Evolutionary conservation across 2,797 vertebrate species (phyloP).

Genomic region (Dicrostonyx torquatus): DNA sequence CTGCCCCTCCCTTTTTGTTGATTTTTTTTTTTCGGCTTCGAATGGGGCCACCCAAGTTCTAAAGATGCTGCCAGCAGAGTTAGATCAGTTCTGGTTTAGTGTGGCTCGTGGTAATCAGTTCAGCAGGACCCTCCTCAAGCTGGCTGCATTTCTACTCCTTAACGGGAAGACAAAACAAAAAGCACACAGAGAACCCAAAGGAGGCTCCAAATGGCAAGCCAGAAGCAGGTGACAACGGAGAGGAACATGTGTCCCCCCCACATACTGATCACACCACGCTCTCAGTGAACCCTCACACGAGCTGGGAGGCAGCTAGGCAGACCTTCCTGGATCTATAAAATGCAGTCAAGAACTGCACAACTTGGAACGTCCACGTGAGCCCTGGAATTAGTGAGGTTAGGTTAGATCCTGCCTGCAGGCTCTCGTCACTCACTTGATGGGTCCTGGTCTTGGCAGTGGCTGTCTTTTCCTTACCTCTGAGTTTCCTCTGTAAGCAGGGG

Average conservation of each 20-base stretch:
- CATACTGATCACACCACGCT: not conserved
- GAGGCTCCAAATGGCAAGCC: not conserved
- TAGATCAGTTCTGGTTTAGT: slow-evolving; percentile 59
- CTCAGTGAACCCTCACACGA: not conserved
- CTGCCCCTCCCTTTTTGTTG: not conserved
- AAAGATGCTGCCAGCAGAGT: slow-evolving; percentile 2
- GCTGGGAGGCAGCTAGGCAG: not conserved
- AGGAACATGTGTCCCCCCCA: not conserved
- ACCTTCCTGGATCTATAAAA: not conserved
- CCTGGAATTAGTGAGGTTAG: not conserved
- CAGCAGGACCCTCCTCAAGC: slow-evolving; percentile 42
- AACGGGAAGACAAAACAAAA: not conserved
- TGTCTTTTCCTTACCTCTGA: not conserved
- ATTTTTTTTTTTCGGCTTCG: slow-evolving; percentile 43
- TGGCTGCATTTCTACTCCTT: slow-evolving; percentile 7
- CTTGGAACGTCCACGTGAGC: not conserved
- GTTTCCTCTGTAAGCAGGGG: not conserved
- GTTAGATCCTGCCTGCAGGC: not conserved
- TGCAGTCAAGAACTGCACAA: not conserved
- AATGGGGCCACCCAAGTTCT: slow-evolving; percentile 36
- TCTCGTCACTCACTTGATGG: not conserved
- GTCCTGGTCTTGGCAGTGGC: fast-evolving
- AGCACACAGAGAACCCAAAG: not conserved
- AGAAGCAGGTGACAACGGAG: not conserved
- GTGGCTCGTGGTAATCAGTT: slow-evolving; percentile 11